Conservation (phyloP, 2,888 invertebrate species). For the Lagria hirta region DNA sequence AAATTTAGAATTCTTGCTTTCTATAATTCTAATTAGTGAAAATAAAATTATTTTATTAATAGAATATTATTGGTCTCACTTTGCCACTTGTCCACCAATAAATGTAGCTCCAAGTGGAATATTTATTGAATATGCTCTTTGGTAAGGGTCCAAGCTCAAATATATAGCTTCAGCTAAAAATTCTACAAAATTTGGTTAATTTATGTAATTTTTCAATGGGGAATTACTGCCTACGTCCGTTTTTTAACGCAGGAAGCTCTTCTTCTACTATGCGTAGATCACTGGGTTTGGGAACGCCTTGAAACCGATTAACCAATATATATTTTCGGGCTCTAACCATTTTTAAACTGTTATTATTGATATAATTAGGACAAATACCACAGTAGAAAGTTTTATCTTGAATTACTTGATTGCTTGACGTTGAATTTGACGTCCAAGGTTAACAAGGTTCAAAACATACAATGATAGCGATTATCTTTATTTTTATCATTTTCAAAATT, state of each 20-base stretch:
- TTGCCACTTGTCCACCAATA: slow-evolving; percentile 73
- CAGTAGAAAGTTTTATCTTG: too few relatives aligned
- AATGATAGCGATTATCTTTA: too few relatives aligned
- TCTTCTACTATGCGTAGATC: not conserved
- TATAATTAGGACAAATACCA: too few relatives aligned
- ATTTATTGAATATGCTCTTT: slow-evolving; percentile 61
- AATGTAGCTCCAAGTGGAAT: slow-evolving; percentile 62
- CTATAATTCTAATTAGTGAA: slow-evolving; percentile 68
- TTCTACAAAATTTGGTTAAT: too few relatives aligned
- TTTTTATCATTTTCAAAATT: too few relatives aligned
- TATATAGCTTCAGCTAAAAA: slow-evolving; percentile 68
- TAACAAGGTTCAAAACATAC: too few relatives aligned
- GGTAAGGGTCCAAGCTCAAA: slow-evolving; percentile 73
- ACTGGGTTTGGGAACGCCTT: not conserved
- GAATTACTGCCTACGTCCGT: not conserved
- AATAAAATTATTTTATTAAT: too few relatives aligned
- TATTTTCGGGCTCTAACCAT: not conserved
- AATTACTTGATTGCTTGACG: too few relatives aligned
- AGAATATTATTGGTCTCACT: too few relatives aligned
- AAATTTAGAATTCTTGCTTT: slow-evolving; percentile 64
- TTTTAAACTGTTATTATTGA: slow-evolving; percentile 13
- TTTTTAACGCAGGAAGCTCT: not conserved
- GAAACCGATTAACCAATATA: not conserved
- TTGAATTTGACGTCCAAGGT: too few relatives aligned
- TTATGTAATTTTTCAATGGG: not conserved